Evolutionary conservation across 2,888 invertebrate species (phyloP).

Genomic region (Crematogaster levior): DNA sequence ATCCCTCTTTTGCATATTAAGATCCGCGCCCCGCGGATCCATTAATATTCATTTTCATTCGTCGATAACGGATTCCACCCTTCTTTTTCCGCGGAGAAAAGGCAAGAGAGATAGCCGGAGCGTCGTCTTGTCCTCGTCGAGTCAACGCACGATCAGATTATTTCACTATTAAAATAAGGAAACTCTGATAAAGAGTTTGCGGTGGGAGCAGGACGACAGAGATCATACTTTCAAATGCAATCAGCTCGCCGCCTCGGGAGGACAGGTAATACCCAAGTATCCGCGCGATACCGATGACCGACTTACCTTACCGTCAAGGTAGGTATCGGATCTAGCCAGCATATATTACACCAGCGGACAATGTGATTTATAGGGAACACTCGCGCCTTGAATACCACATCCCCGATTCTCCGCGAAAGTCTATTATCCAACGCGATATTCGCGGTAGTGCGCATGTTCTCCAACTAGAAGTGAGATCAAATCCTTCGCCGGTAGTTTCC

Average conservation of each 20-base stretch:
- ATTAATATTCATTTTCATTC: conserved; percentile 79
- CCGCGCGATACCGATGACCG: conserved; percentile 51
- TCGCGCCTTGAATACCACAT: conserved; percentile 50
- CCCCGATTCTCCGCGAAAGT: conserved; percentile 44
- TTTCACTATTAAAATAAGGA: conserved; percentile 62
- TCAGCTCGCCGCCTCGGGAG: conserved; percentile 47
- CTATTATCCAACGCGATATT: conserved; percentile 47
- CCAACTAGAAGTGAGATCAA: conserved; percentile 34
- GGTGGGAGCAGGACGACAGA: conserved; percentile 12
- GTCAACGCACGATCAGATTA: conserved; percentile 49
- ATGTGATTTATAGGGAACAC: conserved; percentile 51
- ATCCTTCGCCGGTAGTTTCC: conserved; percentile 36
- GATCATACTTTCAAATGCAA: conserved; percentile 56
- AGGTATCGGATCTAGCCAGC: conserved; percentile 47
- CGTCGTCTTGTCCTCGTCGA: conserved; percentile 22
- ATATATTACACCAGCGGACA: conserved; percentile 46
- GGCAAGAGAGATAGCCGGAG: background rate
- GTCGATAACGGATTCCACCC: conserved; percentile 69
- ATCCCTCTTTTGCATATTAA: conserved; percentile 68
- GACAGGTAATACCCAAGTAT: conserved; percentile 45
- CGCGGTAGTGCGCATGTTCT: conserved; percentile 34
- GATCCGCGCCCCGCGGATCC: conserved; percentile 64
- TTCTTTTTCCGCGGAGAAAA: background rate
- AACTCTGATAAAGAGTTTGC: conserved; percentile 44
- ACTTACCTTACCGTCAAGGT: conserved; percentile 32